phyloP scores from a whole-genome alignment of 2,797 vertebrate genomes.

The Malacoctenus gilli region DNA sequence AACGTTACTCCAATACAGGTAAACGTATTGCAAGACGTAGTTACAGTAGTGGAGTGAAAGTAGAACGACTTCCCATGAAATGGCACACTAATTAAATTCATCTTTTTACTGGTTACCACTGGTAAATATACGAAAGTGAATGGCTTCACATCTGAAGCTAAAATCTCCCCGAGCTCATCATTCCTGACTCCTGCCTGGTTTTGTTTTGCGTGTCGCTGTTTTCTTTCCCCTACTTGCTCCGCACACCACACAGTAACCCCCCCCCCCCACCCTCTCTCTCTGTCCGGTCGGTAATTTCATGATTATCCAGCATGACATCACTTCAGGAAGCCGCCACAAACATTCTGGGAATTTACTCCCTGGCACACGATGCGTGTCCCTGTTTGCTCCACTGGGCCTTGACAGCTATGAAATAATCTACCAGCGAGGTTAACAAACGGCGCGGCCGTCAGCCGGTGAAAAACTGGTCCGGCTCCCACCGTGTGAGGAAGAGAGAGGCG shows the following conservation, averaged over 20 bases:
- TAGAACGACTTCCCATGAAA: too few relatives aligned
- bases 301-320: slow-evolving; percentile 59
- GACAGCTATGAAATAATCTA: slow-evolving; percentile 82
- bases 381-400: slow-evolving; percentile 73
- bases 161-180: not conserved
- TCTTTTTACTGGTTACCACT: not conserved
- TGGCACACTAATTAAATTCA: not conserved
- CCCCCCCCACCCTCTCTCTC: too few relatives aligned
- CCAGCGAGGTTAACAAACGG: slow-evolving; percentile 78
- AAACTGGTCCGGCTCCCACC: slow-evolving; percentile 58
- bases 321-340: slow-evolving; percentile 56
- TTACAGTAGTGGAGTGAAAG: too few relatives aligned
- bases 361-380: slow-evolving; percentile 36
- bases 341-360: slow-evolving; percentile 72
- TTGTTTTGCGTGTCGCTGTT: too few relatives aligned
- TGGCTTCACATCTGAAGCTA: too few relatives aligned
- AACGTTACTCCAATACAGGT: too few relatives aligned
- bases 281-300: slow-evolving; percentile 10
- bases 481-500: slow-evolving; percentile 56
- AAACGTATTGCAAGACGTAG: too few relatives aligned
- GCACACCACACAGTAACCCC: not conserved
- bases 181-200: not conserved
- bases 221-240: not conserved
- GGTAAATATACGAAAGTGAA: not conserved
- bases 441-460: slow-evolving; percentile 51